Base-by-base conservation (phyloP, 2,888 invertebrate genomes). In the Drosophila mayaguana region DNA sequence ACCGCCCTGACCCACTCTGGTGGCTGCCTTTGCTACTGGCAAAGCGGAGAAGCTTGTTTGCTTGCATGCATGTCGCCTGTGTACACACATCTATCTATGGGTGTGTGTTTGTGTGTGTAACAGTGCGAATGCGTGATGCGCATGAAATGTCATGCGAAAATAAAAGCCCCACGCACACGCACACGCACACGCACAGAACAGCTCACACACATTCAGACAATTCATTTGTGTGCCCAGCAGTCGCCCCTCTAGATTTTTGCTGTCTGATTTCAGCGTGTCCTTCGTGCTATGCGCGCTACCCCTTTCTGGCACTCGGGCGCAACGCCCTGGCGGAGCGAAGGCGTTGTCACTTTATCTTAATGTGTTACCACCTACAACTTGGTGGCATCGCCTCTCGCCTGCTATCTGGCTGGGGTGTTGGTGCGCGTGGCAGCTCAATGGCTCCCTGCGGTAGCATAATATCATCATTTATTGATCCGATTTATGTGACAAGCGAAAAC, bases 381-480 rank as follows among this genome's bases (percentile, higher is more conserved):
- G 83, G 53, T 34, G 75, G 45, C 69, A 75, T 73, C 56, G 68
- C 61, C 57, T 36, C 34, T 43, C 42, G 32, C 55, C 38, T 11
- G 36, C 18, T 59, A 48, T 46, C 48, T 48, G 45, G 54, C 6
- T 40, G 11, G 43, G 50, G 38, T 46, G 72, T 73, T 38, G 50
- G 42, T 46, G 72, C 70, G 75, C 78, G 75, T 76, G 83, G 75
- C 76, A 78, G 74, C 76, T 80, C 59, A 90, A 90, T 90, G 91
- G 90, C 87, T 91, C 91, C 91, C 91, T 90, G 81, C 77, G 91
- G 91, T 87, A 78, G 91, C 87, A 90, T 91, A 91, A 90, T 88
- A 90, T 89, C 84, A 90, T 90, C 89, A 90, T 90, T 89, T 91
- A 91, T 91, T 91, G 91, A 91, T 91, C 90, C 89, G 87, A 91